These are phyloP conservation scores for Gymnothorax javanicus DNA, from an alignment of 2,797 vertebrate genomes.

Conservation along the genomic window DNA sequence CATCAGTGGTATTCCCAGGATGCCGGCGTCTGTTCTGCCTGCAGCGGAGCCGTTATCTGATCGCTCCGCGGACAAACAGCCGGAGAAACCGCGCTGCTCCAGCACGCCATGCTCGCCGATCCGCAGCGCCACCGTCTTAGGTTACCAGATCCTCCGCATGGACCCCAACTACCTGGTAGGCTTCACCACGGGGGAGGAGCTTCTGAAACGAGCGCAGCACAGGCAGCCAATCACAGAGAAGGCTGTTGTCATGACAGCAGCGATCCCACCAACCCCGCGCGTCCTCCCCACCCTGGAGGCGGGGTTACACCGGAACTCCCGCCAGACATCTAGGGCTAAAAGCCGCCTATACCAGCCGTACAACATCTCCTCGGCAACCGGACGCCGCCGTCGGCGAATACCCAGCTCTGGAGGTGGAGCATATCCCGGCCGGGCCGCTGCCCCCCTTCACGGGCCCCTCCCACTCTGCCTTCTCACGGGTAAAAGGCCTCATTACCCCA, in stretches of 20 bases:
- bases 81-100: constrained; percentile 88
- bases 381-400: constrained; percentile 86
- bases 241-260: constrained; percentile 57
- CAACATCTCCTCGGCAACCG: constrained; percentile 86
- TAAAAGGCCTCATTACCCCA: constrained; percentile 84
- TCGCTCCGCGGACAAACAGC: constrained; percentile 68
- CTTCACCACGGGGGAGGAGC: constrained; percentile 92
- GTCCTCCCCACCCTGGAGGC: constrained; percentile 71
- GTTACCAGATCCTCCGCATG: constrained; percentile 97
- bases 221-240: constrained; percentile 80
- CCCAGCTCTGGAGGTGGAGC: constrained; percentile 83
- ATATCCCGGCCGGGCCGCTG: constrained; percentile 74
- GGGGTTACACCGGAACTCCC: constrained; percentile 79
- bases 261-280: background rate
- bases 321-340: constrained; percentile 80
- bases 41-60: constrained; percentile 77
- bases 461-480: constrained; percentile 92
- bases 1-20: constrained; percentile 82
- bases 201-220: constrained; percentile 88
- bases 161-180: constrained; percentile 95
- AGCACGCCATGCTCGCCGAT: constrained; percentile 94
- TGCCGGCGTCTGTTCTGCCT: constrained; percentile 75
- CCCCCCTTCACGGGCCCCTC: constrained; percentile 76
- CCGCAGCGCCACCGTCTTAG: constrained; percentile 82
- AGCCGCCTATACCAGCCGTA: constrained; percentile 92